phyloP scores from a whole-genome alignment of 2,888 invertebrate species.

The Nasonia oneida region DNA sequence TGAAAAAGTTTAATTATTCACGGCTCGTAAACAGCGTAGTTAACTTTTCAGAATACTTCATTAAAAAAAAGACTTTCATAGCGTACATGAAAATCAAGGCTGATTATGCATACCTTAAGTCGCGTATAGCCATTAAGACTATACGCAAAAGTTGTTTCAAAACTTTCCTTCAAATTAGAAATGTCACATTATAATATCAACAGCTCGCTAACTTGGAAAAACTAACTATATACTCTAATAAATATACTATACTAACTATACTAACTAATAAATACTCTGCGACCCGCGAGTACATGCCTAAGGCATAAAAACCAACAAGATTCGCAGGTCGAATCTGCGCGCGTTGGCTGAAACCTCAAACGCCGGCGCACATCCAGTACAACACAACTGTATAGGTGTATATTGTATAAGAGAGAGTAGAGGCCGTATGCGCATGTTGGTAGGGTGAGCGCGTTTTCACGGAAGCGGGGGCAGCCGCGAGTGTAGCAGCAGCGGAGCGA shows the following conservation, averaged over 20 bases:
- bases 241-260: no score
- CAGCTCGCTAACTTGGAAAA: neutral
- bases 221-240: no score
- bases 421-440: neutral
- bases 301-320: neutral
- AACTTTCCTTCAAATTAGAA: neutral
- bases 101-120: neutral
- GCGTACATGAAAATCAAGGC: no score
- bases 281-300: neutral
- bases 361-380: neutral
- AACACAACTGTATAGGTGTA: neutral
- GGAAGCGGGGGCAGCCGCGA: neutral
- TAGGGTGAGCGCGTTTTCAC: neutral
- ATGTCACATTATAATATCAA: no score
- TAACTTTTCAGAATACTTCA: neutral
- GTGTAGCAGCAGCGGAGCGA: constrained; percentile 30
- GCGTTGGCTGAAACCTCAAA: neutral
- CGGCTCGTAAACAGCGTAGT: neutral
- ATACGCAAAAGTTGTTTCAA: neutral
- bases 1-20: neutral
- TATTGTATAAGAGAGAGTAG: neutral
- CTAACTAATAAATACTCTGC: no score
- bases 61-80: no score
- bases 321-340: neutral
- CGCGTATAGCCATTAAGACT: neutral